phyloP scores from a whole-genome alignment of 2,797 vertebrate species.

The Sebastes paucispinis region DNA sequence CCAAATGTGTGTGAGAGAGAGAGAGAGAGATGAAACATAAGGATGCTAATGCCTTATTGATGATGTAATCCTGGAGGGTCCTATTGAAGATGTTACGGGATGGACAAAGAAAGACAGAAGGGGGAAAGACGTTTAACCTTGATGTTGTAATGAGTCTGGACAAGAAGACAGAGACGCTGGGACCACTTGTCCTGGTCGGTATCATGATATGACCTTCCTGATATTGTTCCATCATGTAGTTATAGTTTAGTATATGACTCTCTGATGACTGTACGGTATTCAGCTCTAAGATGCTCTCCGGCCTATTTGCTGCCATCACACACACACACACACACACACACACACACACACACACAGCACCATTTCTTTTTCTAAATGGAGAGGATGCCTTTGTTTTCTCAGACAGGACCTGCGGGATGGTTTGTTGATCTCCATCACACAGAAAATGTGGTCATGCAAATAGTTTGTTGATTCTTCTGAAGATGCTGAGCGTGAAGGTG shows the following conservation, averaged over 20 bases:
- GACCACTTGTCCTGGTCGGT: background rate
- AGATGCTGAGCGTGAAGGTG: background rate
- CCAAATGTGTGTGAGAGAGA: conserved; percentile 53
- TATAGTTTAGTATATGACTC: background rate
- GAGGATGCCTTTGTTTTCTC: conserved; percentile 10
- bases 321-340: no score
- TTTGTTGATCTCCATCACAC: background rate
- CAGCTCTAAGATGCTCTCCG: background rate
- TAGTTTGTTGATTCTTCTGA: background rate
- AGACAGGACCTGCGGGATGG: background rate
- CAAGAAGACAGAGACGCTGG: background rate
- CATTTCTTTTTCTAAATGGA: background rate
- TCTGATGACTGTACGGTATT: background rate
- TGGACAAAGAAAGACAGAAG: conserved; percentile 23
- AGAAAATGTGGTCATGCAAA: conserved; percentile 6
- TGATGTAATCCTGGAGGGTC: conserved; percentile 73
- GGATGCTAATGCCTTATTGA: conserved; percentile 75
- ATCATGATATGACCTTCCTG: conserved; percentile 11
- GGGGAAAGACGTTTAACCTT: conserved; percentile 29
- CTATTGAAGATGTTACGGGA: conserved; percentile 70
- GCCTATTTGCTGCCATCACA: background rate
- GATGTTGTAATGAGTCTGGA: conserved; percentile 55
- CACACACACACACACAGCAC: background rate
- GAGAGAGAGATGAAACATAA: conserved; percentile 56
- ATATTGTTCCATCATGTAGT: background rate